A percentile compares a stretch with the other conserved stretches of the same genome.
Evolutionary conservation across 2,113 vertebrate species (phyloP).

Genomic region (Psettodes erumei): DNA sequence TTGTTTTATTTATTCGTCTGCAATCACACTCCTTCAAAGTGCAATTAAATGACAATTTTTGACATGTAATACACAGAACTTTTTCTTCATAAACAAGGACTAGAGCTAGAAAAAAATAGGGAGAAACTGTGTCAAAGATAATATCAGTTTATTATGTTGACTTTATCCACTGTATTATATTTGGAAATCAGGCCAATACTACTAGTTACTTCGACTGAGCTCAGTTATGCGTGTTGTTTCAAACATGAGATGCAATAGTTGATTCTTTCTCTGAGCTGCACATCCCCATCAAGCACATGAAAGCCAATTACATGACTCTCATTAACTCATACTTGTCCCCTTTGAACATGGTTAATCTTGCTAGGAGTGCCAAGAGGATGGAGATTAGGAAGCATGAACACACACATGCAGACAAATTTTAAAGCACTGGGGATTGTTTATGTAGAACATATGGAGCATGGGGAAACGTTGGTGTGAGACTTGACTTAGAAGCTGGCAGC

Average conservation of each 20-base stretch:
- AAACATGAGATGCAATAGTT: slow-evolving; percentile 19
- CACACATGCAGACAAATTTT: slow-evolving; percentile 54
- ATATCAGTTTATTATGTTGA: slow-evolving; percentile 4
- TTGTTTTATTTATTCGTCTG: not conserved
- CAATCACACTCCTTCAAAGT: not conserved
- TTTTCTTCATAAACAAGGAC: not conserved
- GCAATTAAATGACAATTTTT: not conserved
- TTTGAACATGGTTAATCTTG: slow-evolving; percentile 73
- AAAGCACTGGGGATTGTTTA: slow-evolving; percentile 44
- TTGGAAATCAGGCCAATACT: slow-evolving; percentile 8
- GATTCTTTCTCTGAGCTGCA: slow-evolving; percentile 14
- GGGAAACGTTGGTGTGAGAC: slow-evolving; percentile 34
- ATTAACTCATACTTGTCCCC: slow-evolving; percentile 60
- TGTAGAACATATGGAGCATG: slow-evolving; percentile 24
- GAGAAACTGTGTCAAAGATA: not conserved
- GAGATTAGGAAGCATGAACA: slow-evolving; percentile 61
- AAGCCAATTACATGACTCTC: slow-evolving; percentile 67
- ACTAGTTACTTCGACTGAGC: not conserved
- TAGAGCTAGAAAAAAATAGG: not conserved
- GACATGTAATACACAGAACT: not conserved
- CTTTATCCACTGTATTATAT: not conserved
- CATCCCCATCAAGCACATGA: slow-evolving; percentile 39
- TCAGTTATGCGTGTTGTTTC: slow-evolving; percentile 16
- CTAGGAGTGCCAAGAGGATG: slow-evolving; percentile 53
- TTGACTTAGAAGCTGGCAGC: slow-evolving; percentile 18